Evolutionary conservation across 2,888 invertebrate genomes (phyloP).

Genomic region (Onthophagus sagittarius): DNA sequence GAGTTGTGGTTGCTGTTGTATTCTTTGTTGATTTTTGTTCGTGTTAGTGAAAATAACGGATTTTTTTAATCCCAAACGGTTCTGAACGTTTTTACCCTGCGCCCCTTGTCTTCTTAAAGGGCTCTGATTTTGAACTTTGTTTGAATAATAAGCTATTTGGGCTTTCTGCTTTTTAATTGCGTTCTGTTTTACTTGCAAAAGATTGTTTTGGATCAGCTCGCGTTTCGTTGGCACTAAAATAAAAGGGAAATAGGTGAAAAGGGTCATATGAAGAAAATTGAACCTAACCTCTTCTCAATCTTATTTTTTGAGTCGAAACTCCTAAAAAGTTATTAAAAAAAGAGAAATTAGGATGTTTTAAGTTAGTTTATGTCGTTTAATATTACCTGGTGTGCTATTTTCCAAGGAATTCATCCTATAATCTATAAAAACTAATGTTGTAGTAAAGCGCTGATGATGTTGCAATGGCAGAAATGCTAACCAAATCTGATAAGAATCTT

Average conservation of each 20-base stretch:
- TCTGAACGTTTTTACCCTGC: conserved; percentile 26
- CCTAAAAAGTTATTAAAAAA: neutral
- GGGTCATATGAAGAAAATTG: neutral
- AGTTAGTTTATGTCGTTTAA: neutral
- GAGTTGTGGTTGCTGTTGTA: too few species aligned
- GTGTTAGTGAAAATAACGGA: conserved; percentile 28
- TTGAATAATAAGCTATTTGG: conserved; percentile 33
- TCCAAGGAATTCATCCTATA: too few species aligned
- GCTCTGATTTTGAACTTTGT: conserved; percentile 24
- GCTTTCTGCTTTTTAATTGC: conserved; percentile 31
- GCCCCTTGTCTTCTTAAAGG: conserved; percentile 25
- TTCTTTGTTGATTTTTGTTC: neutral
- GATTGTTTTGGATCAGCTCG: conserved; percentile 15
- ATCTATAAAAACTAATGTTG: too few species aligned
- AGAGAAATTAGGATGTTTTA: neutral
- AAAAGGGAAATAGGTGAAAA: neutral
- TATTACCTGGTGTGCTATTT: neutral
- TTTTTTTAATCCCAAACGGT: conserved; percentile 30
- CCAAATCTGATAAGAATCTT: too few species aligned
- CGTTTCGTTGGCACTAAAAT: conserved; percentile 18
- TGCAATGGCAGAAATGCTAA: too few species aligned
- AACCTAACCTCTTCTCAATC: conserved; percentile 7
- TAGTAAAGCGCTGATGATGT: too few species aligned
- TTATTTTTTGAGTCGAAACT: neutral
- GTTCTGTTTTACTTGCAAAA: conserved; percentile 13